A percentile compares a stretch with the other conserved stretches of the same genome.
phyloP scores from a whole-genome alignment of 2,888 invertebrate species.

The Eupithecia abbreviata region DNA sequence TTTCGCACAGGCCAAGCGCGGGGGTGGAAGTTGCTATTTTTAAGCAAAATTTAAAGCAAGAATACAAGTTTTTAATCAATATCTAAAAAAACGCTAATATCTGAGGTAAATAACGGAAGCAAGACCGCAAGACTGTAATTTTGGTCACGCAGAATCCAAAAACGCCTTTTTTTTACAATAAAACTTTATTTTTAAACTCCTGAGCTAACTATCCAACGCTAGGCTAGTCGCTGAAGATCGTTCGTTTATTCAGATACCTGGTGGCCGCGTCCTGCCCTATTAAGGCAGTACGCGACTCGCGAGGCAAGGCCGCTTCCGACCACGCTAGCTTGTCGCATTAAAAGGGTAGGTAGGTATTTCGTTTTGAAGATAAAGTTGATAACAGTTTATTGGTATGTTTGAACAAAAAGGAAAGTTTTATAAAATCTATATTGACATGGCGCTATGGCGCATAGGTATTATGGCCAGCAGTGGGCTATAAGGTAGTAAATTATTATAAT shows the following conservation, averaged over 20 bases:
- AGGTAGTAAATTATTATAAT: no score
- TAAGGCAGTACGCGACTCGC: slow-evolving; percentile 57
- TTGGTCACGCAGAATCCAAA: no score
- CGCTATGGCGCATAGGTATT: neutral
- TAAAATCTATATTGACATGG: neutral
- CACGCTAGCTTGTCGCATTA: slow-evolving; percentile 38
- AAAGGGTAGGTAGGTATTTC: slow-evolving; percentile 22
- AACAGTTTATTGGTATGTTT: neutral
- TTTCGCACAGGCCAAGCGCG: neutral
- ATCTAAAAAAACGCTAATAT: no score
- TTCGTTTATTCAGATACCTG: slow-evolving; percentile 9
- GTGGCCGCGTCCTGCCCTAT: slow-evolving; percentile 54
- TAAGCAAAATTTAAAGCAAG: no score
- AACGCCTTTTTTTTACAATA: no score
- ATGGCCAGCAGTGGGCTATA: no score
- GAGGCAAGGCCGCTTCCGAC: slow-evolving; percentile 61
- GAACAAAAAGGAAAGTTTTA: neutral
- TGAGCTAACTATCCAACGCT: neutral
- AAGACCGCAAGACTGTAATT: no score
- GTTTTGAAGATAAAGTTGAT: slow-evolving; percentile 1
- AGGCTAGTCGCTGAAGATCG: neutral
- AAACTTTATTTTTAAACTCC: neutral
- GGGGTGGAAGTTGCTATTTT: no score
- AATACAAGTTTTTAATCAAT: no score
- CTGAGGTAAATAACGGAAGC: no score